phyloP scores from a whole-genome alignment of 2,113 vertebrate species.

The Thoracochromis brauschi region DNA sequence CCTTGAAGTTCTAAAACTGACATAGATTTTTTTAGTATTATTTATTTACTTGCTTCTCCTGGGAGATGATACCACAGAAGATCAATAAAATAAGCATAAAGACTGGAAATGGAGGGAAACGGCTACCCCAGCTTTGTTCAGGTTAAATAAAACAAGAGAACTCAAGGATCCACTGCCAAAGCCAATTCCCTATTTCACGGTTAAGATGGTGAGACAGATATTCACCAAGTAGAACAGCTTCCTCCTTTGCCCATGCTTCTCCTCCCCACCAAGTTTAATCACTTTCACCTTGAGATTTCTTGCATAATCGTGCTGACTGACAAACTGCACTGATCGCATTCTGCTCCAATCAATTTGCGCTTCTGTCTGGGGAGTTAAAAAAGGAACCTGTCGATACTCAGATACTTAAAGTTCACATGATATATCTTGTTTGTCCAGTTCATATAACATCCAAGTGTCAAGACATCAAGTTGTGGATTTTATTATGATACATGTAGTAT shows the following conservation, averaged over 20 bases:
- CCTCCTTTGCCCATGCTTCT: not conserved
- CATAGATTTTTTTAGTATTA: not conserved
- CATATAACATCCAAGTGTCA: not conserved
- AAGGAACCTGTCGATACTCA: not conserved
- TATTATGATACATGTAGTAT: not conserved
- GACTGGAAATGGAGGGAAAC: not conserved
- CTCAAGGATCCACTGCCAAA: not conserved
- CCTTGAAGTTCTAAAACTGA: not conserved
- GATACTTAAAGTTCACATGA: not conserved
- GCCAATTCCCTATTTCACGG: not conserved
- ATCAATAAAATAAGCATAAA: not conserved
- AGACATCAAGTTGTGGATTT: not conserved
- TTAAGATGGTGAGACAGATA: not conserved
- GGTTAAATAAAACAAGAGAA: not conserved
- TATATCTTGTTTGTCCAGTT: not conserved
- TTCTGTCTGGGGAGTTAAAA: not conserved
- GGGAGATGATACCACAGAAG: not conserved
- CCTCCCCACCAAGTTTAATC: not conserved
- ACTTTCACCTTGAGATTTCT: accelerated
- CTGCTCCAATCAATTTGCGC: not conserved
- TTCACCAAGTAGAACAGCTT: not conserved
- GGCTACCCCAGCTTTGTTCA: not conserved
- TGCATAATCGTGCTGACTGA: accelerated
- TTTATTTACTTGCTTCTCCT: not conserved
- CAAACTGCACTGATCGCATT: not conserved